A percentile compares a stretch with the other conserved stretches of the same genome.
phyloP scores from a whole-genome alignment of 2,888 invertebrate genomes.

The Phania funesta region DNA sequence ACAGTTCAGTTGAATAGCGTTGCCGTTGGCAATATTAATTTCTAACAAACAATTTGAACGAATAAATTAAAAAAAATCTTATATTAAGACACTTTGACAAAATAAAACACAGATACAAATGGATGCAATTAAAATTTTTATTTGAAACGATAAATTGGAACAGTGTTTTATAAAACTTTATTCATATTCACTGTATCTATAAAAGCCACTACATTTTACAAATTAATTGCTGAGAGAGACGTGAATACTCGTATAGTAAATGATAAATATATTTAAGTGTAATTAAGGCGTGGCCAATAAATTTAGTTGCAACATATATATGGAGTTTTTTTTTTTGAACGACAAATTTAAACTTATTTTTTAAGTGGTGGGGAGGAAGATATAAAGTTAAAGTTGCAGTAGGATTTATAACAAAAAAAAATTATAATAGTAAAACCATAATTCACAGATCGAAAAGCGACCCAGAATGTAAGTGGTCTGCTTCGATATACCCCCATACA shows the following conservation, averaged over 20 bases:
- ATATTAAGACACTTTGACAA: constrained; percentile 11
- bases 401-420: no score
- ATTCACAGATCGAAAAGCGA: no score
- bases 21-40: constrained; percentile 57
- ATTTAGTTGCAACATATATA: no score
- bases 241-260: not conserved
- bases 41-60: not conserved
- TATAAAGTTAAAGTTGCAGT: no score
- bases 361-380: no score
- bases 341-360: no score
- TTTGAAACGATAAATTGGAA: constrained; percentile 39
- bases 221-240: not conserved
- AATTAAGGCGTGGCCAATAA: constrained; percentile 1
- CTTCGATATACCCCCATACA: no score
- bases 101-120: constrained; percentile 3
- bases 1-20: constrained; percentile 47
- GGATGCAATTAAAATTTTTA: constrained; percentile 26
- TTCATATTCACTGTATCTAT: not conserved
- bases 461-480: no score
- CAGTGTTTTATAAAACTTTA: constrained; percentile 9
- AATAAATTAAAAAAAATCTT: not conserved
- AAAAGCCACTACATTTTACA: not conserved
- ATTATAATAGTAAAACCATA: no score
- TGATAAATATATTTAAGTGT: not conserved
- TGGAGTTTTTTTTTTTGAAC: no score